phyloP scores from a whole-genome alignment of 2,888 invertebrate genomes.

The Dynastes tityus region DNA sequence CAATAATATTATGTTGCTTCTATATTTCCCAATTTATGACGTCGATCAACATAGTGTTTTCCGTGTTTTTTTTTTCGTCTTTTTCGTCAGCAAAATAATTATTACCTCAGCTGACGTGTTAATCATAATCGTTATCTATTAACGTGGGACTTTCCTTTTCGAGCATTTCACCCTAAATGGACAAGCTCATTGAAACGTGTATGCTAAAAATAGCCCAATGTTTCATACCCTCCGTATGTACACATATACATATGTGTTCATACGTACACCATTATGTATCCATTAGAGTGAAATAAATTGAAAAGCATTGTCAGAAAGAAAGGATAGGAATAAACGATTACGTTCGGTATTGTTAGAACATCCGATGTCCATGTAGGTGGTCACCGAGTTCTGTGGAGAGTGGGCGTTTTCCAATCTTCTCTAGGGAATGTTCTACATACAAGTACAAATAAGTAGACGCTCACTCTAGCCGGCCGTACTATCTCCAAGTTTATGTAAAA shows the following conservation, averaged over 20 bases:
- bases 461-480: neutral
- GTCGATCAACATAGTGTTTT: too few species aligned
- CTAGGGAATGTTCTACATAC: slow-evolving; percentile 16
- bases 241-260: too few species aligned
- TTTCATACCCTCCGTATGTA: too few species aligned
- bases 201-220: neutral
- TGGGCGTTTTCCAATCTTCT: slow-evolving; percentile 26
- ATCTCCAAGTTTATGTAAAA: neutral
- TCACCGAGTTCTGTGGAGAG: slow-evolving; percentile 13
- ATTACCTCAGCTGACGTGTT: too few species aligned
- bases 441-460: slow-evolving; percentile 21
- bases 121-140: too few species aligned
- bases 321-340: slow-evolving; percentile 34
- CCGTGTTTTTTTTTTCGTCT: too few species aligned
- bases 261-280: slow-evolving; percentile 3
- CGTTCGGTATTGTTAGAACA: slow-evolving; percentile 39
- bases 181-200: neutral
- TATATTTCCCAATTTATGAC: too few species aligned
- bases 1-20: too few species aligned
- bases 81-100: too few species aligned
- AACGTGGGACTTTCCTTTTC: too few species aligned
- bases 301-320: slow-evolving; percentile 33
- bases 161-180: neutral
- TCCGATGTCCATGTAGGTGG: slow-evolving; percentile 39
- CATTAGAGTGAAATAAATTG: slow-evolving; percentile 38